Percentiles rank a stretch among this genome's conserved stretches.
Evolutionary conservation across 64 coral and sea anemone species (phyloP).

Genomic region (Porites australiensis): DNA sequence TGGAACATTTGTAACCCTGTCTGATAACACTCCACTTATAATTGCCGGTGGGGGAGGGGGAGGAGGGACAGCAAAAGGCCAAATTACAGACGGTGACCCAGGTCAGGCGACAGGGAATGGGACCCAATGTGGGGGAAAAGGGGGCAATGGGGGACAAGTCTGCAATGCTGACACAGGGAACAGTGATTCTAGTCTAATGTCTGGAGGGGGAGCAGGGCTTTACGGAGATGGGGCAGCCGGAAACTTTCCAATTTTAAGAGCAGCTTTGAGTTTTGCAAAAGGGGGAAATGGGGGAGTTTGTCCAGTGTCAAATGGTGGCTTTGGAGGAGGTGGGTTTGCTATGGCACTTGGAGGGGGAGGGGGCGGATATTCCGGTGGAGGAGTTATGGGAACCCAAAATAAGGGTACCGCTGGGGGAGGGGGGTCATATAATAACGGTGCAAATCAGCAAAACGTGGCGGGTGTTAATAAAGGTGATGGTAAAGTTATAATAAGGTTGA

Average conservation of each 20-base stretch:
- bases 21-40: constrained; percentile 67
- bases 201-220: constrained; percentile 24
- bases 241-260: neutral
- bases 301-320: constrained; percentile 29
- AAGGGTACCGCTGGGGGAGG: constrained; percentile 70
- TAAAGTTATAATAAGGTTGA: constrained; percentile 50
- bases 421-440: constrained; percentile 71
- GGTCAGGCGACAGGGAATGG: constrained; percentile 77
- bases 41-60: constrained; percentile 88
- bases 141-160: constrained; percentile 47
- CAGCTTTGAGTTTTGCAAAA: constrained; percentile 59
- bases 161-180: constrained; percentile 21
- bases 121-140: constrained; percentile 57
- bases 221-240: neutral
- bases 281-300: constrained; percentile 56
- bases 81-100: constrained; percentile 63
- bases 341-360: constrained; percentile 57
- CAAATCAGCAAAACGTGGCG: constrained; percentile 59
- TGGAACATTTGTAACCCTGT: constrained; percentile 67
- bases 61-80: constrained; percentile 1
- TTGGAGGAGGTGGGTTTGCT: constrained; percentile 29
- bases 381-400: neutral
- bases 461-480: constrained; percentile 81
- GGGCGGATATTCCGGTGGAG: constrained; percentile 85
- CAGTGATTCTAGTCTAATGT: neutral